Evolutionary conservation across 2,797 vertebrate genomes (phyloP), one percentile per base, ranked within the genome.

Genomic region (Enteromius argenteus): DNA sequence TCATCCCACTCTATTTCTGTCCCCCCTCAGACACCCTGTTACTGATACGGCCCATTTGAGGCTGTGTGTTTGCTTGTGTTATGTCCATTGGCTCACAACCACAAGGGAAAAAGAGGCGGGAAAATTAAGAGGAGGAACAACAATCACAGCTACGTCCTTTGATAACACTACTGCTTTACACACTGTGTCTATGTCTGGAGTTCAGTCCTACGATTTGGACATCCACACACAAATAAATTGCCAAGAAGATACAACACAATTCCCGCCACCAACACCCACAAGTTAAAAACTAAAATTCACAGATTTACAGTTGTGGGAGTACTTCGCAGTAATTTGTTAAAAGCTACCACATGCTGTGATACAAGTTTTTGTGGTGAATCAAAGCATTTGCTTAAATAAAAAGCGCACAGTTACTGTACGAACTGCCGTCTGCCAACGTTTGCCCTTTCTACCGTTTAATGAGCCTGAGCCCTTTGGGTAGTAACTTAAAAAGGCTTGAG

Each of bases 401-500:
- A 81, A 87, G 72, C 80, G 83, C 90, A 80, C 85, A 86, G 85
- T 91, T 90, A 87, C 88, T 91, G 85, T 83, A 67, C 83, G 64
- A 84, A 83, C 69, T 42, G 30, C 5, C 6, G 30, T 90, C 76
- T 84, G 78, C 84, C 60, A 77, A 19, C n/a, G 1, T 23, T 85
- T 79, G 78, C 84, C 86, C 85, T 90, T 90, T 87, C 82, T 91
- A 89, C 85, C 87, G 88, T 90, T 83, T 89, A 91, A 89, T 91
- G 87, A 92, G 84, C 73, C 53, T 69, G 78, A 89, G 84, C 76
- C 84, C 86, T 87, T 84, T 79, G 88, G 85, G 90, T 91, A 92
- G 92, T 93, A 87, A 91, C 90, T 92, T 92, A 81, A 92, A 92
- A 92, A 88, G 80, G 81, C 87, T 89, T 83, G 75, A 69, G 87